These are phyloP conservation scores for Labrus mixtus DNA, from an alignment of 2,113 vertebrate genomes.

Conservation along the genomic window DNA sequence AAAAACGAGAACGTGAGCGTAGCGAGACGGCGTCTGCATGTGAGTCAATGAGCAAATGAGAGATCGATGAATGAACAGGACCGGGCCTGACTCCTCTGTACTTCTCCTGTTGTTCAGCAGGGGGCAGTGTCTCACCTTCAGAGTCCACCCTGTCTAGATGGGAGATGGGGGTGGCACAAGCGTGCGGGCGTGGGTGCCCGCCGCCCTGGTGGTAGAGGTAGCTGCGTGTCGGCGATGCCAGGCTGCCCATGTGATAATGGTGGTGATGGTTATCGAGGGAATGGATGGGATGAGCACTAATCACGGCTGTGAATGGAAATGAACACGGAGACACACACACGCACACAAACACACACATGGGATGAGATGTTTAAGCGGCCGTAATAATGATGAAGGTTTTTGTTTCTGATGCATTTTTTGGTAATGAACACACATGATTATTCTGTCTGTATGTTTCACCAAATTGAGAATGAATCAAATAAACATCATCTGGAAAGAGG, in stretches of 20 bases:
- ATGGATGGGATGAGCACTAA: conserved; percentile 99
- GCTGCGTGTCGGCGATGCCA: conserved; percentile 93
- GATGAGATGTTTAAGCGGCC: conserved; percentile 55
- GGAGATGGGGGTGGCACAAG: conserved; percentile 90
- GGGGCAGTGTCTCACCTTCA: conserved; percentile 90
- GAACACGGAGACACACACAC: conserved; percentile 69
- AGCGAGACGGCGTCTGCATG: conserved; percentile 14
- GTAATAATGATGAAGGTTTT: conserved; percentile 31
- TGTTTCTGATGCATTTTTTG: conserved; percentile 52
- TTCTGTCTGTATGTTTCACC: too few species aligned
- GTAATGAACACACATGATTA: background rate
- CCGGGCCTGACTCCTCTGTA: background rate
- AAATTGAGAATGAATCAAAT: too few species aligned
- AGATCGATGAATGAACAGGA: conserved; percentile 34
- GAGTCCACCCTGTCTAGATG: conserved; percentile 97
- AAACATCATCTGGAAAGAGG: too few species aligned
- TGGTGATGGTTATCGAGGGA: conserved; percentile 99
- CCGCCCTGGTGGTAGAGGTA: conserved; percentile 92
- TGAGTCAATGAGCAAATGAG: conserved; percentile 25
- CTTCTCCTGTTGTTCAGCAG: conserved; percentile 40
- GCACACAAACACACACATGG: conserved; percentile 46
- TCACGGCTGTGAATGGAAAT: conserved; percentile 96
- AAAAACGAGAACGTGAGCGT: conserved; percentile 22
- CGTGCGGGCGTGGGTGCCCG: conserved; percentile 82
- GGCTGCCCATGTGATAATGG: conserved; percentile 98